Conservation (phyloP, 2,113 vertebrate species). For the Neolamprologus fasciatus region DNA sequence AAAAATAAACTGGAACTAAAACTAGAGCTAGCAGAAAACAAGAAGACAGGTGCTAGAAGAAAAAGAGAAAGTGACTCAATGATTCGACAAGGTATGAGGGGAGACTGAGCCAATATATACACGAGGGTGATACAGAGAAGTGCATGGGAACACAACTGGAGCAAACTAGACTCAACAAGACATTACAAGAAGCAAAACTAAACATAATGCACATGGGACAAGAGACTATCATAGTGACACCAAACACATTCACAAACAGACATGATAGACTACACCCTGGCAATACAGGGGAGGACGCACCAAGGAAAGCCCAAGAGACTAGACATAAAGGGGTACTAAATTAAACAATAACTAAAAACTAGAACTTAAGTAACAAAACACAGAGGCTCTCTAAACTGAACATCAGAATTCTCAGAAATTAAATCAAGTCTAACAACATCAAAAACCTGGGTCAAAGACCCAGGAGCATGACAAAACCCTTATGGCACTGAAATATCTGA, state of each 20-base stretch:
- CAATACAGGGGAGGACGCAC: background rate
- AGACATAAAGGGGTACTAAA: background rate
- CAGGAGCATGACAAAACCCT: background rate
- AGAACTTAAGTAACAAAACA: background rate
- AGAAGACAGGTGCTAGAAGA: background rate
- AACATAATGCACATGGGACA: background rate
- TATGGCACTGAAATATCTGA: background rate
- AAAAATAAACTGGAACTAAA: background rate
- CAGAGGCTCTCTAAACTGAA: background rate
- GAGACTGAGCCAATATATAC: background rate
- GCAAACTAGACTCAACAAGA: background rate
- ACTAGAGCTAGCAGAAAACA: background rate
- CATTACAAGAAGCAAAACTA: background rate
- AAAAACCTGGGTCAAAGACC: background rate
- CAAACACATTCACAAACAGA: background rate
- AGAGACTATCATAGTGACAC: background rate
- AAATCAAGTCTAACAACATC: background rate
- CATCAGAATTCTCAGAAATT: background rate
- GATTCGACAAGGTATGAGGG: background rate
- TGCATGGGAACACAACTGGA: background rate
- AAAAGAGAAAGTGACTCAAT: background rate
- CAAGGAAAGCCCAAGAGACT: rapidly evolving
- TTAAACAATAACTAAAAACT: background rate
- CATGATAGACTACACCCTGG: background rate
- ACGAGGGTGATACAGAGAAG: background rate